Evolutionary conservation across 2,797 vertebrate genomes (phyloP).

Genomic region (Benthosema pterotum): DNA sequence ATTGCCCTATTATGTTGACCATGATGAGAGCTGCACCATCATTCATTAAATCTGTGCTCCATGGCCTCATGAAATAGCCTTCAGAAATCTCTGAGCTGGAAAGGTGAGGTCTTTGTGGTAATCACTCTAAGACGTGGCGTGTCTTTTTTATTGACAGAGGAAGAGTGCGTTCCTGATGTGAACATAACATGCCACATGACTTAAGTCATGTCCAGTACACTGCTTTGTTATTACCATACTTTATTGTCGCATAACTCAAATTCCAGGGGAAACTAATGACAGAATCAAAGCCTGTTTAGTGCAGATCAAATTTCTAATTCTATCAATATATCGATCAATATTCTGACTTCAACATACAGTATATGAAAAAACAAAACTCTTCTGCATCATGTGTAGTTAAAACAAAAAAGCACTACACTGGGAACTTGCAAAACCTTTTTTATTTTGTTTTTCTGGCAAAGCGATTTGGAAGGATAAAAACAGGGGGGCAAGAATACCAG

Average conservation of each 20-base stretch:
- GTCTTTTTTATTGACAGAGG: background rate
- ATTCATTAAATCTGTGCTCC: slow-evolving; percentile 61
- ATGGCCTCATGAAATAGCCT: slow-evolving; percentile 60
- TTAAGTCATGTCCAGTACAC: too few species aligned
- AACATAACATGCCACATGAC: too few species aligned
- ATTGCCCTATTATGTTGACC: slow-evolving; percentile 44
- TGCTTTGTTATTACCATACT: too few species aligned
- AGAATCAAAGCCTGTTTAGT: slow-evolving; percentile 26
- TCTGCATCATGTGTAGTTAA: too few species aligned
- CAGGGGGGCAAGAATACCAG: too few species aligned
- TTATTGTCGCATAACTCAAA: background rate
- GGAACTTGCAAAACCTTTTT: too few species aligned
- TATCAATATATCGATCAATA: background rate
- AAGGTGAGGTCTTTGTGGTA: slow-evolving; percentile 29
- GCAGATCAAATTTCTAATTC: slow-evolving; percentile 2
- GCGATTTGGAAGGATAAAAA: too few species aligned
- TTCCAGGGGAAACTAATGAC: background rate
- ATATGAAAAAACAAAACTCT: slow-evolving; percentile 3
- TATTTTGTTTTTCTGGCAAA: too few species aligned
- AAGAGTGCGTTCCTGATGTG: too few species aligned
- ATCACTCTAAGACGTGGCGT: background rate
- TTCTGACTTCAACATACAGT: background rate
- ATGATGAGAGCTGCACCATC: slow-evolving; percentile 61
- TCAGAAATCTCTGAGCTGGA: slow-evolving; percentile 59
- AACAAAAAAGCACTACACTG: too few species aligned